Evolutionary conservation across 2,888 invertebrate species (phyloP), one percentile per base, ranked within the genome.

Genomic region (Dendrolimus pini): DNA sequence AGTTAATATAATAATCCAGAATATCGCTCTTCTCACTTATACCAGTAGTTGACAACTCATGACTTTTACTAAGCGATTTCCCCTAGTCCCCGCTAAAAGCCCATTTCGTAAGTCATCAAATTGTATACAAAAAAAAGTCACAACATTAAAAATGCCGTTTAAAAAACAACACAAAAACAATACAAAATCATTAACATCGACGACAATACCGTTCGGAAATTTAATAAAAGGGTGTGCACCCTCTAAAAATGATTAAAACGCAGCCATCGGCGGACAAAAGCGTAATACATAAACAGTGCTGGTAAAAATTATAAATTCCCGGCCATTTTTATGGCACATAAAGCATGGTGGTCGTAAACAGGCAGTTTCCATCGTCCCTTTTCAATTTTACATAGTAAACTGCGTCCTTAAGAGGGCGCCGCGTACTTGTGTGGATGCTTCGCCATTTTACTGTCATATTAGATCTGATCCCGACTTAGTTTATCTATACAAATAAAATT

Each of bases 301-400:
- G 47, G 47, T 47, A 47, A 47, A 30, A 47, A 47, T 47, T 47
- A 47, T 47, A 47, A 47, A 10, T 47, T 47, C 9, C 47, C 47
- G 47, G 12, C 59, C 61, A 60, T 58, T 52, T 67, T 69, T 64
- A 69, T 62, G 66, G 59, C 9, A 63, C 57, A 67, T 69, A 69
- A 69, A 68, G 58, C 59, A 30, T 30, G 30, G 30, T 30, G 30
- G 30, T 65, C 65, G 65, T 67, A 69, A 69, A 69, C 66, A 12
- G 47, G 12, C 12, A 64, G 59, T 58, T 58, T 66, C 64, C 66
- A 65, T 63, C 63, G 59, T 60, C 60, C 64, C 64, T 66, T 66
- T 66, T 66, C 68, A 69, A 69, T 69, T 69, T 66, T 54, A 65
- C 56, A 61, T 58, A 62, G 62, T 65, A 60, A 61, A 47, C 47